Evolutionary conservation across 2,797 vertebrate species (phyloP).

Genomic region (Netta rufina): DNA sequence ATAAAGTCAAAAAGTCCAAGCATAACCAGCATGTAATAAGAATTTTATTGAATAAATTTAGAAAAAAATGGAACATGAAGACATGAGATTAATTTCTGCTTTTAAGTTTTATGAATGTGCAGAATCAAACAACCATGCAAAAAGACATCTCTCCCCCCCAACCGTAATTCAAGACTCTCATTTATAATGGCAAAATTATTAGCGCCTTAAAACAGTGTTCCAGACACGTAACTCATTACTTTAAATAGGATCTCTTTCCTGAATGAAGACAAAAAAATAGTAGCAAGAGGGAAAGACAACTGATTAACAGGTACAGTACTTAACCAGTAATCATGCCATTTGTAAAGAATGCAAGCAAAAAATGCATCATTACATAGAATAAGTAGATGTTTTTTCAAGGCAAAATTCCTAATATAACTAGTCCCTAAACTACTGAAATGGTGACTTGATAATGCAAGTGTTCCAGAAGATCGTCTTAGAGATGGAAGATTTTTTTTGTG

Average conservation of each 20-base stretch:
- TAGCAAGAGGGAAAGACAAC: not conserved
- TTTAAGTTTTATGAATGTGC: not conserved
- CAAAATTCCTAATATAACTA: slow-evolving; percentile 36
- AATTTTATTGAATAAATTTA: slow-evolving; percentile 66
- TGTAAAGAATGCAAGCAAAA: slow-evolving; percentile 56
- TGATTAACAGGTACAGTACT: not conserved
- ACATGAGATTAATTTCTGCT: not conserved
- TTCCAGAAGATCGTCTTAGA: not conserved
- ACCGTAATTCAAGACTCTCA: not conserved
- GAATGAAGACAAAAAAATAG: not conserved
- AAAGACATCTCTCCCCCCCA: not conserved
- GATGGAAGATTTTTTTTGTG: not conserved
- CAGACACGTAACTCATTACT: slow-evolving; percentile 1
- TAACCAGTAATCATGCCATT: slow-evolving; percentile 24
- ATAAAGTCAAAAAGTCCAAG: not conserved
- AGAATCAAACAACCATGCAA: slow-evolving; percentile 34
- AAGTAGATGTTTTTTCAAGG: not conserved
- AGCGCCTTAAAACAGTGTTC: slow-evolving; percentile 15
- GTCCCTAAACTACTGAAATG: slow-evolving; percentile 57
- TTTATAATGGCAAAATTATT: not conserved
- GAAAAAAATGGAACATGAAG: slow-evolving; percentile 39
- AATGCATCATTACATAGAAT: not conserved
- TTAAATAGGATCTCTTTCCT: not conserved
- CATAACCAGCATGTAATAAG: slow-evolving; percentile 5
- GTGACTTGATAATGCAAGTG: slow-evolving; percentile 55